A percentile compares a stretch with the other conserved stretches of the same genome.
Conservation (phyloP, 2,797 vertebrate species). For the Loris lydekkerianus region DNA sequence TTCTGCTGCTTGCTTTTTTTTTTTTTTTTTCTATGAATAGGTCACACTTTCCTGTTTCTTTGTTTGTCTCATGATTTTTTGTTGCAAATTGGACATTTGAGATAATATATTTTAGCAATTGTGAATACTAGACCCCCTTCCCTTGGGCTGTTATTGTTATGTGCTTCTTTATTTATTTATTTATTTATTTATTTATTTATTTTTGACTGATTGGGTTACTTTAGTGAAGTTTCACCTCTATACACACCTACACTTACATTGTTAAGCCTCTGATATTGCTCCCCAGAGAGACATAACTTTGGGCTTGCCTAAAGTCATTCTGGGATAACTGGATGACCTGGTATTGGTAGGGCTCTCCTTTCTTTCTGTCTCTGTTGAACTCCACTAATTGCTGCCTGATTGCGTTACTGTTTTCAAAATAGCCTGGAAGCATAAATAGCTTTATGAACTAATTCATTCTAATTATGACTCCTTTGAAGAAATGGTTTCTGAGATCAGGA, state of each 20-base stretch:
- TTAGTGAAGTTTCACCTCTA: neutral
- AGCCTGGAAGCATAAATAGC: neutral
- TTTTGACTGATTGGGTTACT: neutral
- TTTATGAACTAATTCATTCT: neutral
- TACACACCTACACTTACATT: neutral
- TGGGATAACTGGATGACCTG: neutral
- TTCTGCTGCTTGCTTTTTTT: neutral
- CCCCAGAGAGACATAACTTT: neutral
- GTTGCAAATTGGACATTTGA: neutral
- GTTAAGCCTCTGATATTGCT: neutral
- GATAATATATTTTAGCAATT: neutral
- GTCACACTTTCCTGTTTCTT: neutral
- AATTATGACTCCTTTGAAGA: neutral
- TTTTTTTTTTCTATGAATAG: neutral
- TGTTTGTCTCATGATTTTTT: neutral
- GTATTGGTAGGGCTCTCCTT: neutral
- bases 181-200: neutral
- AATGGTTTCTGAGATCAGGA: neutral
- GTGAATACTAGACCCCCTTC: neutral
- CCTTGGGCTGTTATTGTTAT: neutral
- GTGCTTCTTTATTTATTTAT: neutral
- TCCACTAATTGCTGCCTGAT: neutral
- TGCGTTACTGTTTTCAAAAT: neutral
- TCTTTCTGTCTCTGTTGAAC: neutral
- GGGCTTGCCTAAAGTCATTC: neutral